Base-by-base conservation (phyloP, 1,140 invertebrate species). In the Drosophila repletoides region DNA sequence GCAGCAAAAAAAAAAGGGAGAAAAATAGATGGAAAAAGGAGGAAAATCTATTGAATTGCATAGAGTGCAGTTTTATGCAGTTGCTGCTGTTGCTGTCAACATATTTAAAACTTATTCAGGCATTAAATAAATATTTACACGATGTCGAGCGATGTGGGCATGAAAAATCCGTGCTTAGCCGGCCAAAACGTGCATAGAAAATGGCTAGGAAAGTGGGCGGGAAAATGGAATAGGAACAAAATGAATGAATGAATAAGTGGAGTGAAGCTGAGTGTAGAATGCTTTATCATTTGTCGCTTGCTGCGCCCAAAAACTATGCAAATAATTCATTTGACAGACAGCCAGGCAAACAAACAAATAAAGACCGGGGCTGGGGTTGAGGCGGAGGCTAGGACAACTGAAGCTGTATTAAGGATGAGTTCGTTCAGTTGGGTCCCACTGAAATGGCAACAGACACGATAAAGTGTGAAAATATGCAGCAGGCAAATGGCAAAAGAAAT, bases 241-340 rank as follows among this genome's bases (percentile, higher is more conserved):
- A 22, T 28, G 49, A 24, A 52, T 29, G 24, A 12, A 22, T 31
- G 40, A 9, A 53, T 15, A 53, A 19, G 10, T 49, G 22, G 31
- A 53, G 45, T 26, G 5, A 34, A 53, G 33, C 49, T 55, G 21
- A 17, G 31, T 29, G 46, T 58, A 34, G 60, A 58, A 55, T 28
- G 58, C 43, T 59, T 67, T 58, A 75, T 79, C 59, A 74, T 79
- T 69, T 68, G 68, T 48, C 28, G 64, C 74, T 65, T 29, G 43
- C 24, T 55, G 51, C 66, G 55, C 70, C 70, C 65, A 53, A 84
- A 84, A 84, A 67, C 79, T 84, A 84, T 84, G 79, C 79, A 84
- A 84, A 84, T 84, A 84, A 84, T 84, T 84, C 80, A 84, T 84
- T 86, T 84, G 74, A 86, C 80, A 86, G 79, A 79, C 75, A 68